Percentiles rank a stretch among this genome's conserved stretches.
phyloP scores from a whole-genome alignment of 1,140 invertebrate genomes.

The Parapsyche elsis region DNA sequence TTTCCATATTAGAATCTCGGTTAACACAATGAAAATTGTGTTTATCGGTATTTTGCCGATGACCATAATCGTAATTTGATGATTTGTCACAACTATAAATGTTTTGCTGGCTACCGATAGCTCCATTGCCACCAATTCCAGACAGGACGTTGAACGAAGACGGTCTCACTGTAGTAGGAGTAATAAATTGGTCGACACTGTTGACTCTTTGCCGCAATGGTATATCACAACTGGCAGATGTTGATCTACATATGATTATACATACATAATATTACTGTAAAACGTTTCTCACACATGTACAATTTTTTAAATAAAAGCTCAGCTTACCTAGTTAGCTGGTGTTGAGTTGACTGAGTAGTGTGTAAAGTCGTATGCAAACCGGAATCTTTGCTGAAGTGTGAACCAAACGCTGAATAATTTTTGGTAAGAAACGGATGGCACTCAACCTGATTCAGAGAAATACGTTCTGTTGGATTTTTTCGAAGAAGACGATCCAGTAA shows the following conservation, averaged over 20 bases:
- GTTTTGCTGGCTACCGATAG: constrained; percentile 11
- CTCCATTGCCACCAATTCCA: constrained; percentile 57
- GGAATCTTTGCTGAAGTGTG: constrained; percentile 59
- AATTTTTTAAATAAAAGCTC: not conserved
- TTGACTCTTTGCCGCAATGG: constrained; percentile 37
- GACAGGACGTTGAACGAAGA: constrained; percentile 62
- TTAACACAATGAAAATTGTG: not conserved
- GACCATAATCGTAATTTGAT: not conserved
- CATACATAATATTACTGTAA: not conserved
- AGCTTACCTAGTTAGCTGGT: constrained; percentile 57
- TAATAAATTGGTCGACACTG: constrained; percentile 13
- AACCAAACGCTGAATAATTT: not conserved
- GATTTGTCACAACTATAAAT: not conserved
- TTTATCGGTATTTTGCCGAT: not conserved
- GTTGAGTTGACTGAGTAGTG: constrained; percentile 66
- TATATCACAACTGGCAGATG: constrained; percentile 41
- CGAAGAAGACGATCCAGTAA: constrained; percentile 85
- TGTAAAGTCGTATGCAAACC: constrained; percentile 66
- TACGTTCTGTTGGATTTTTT: constrained; percentile 89
- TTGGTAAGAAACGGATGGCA: constrained; percentile 81
- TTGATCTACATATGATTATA: constrained; percentile 48
- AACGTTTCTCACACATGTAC: not conserved
- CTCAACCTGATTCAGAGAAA: constrained; percentile 79
- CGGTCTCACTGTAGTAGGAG: constrained; percentile 55
- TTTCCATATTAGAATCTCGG: not conserved